Conservation (phyloP, 2,888 invertebrate species). For the Agonopterix arenella region DNA sequence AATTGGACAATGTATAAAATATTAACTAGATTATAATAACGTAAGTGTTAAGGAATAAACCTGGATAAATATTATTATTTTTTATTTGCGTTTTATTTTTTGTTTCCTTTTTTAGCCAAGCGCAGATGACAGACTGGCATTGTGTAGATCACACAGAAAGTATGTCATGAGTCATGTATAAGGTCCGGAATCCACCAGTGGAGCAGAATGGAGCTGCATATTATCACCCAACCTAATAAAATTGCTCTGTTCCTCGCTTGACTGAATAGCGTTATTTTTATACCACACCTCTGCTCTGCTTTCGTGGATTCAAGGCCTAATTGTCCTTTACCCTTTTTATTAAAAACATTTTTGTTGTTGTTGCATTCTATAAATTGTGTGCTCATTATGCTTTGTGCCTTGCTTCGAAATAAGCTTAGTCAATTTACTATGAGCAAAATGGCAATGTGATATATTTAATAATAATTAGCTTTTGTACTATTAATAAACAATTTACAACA, state of each 20-base stretch:
- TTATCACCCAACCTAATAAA: no score
- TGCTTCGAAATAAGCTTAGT: slow-evolving; percentile 17
- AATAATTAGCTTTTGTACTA: slow-evolving; percentile 37
- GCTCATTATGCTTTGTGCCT: slow-evolving; percentile 23
- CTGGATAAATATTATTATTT: slow-evolving; percentile 72
- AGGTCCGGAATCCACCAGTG: no score
- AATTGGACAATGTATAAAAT: slow-evolving; percentile 72
- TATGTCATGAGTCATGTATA: no score
- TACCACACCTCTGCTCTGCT: no score
- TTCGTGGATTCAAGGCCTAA: no score
- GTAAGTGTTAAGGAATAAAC: slow-evolving; percentile 73
- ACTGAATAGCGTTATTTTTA: no score
- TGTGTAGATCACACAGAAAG: no score
- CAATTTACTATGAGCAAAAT: neutral
- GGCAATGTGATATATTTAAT: slow-evolving; percentile 21
- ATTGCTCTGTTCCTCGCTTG: no score
- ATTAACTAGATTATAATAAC: slow-evolving; percentile 69
- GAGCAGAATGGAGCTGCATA: no score
- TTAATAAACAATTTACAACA: slow-evolving; percentile 15
- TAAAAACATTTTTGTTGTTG: no score
- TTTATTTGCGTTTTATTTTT: slow-evolving; percentile 61
- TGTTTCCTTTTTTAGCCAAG: slow-evolving; percentile 5
- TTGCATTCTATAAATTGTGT: slow-evolving; percentile 3
- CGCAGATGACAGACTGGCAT: no score
- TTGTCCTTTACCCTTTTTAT: no score